phyloP scores from a whole-genome alignment of 2,113 vertebrate genomes.

The Callaeas wilsoni region DNA sequence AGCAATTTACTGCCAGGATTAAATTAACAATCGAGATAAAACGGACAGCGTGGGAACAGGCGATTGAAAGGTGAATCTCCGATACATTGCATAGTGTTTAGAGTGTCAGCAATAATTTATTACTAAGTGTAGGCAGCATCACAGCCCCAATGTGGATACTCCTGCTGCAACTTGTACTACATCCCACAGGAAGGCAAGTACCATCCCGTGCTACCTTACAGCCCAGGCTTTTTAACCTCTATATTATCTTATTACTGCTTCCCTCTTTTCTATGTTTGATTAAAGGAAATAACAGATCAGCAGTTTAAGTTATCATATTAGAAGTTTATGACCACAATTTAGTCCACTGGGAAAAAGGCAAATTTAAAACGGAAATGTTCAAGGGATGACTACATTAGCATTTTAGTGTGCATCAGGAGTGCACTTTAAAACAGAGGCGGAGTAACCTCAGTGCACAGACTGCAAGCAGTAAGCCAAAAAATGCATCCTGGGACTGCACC shows the following conservation, averaged over 20 bases:
- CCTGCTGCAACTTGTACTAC: accelerated
- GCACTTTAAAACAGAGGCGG: background rate
- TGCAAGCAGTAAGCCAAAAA: background rate
- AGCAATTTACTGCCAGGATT: background rate
- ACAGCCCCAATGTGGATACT: accelerated
- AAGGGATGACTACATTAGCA: background rate
- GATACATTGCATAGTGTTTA: accelerated
- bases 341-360: background rate
- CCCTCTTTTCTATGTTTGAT: background rate
- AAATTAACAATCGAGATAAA: background rate
- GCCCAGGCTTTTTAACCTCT: background rate
- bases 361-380: background rate
- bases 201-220: accelerated
- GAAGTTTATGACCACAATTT: background rate
- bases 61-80: background rate
- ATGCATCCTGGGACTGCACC: accelerated
- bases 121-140: background rate
- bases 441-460: background rate
- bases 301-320: background rate
- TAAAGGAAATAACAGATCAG: background rate
- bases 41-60: background rate
- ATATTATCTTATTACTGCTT: background rate
- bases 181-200: background rate
- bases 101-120: background rate
- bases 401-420: background rate